phyloP scores from a whole-genome alignment of 2,113 vertebrate species.

The Anser cygnoides region DNA sequence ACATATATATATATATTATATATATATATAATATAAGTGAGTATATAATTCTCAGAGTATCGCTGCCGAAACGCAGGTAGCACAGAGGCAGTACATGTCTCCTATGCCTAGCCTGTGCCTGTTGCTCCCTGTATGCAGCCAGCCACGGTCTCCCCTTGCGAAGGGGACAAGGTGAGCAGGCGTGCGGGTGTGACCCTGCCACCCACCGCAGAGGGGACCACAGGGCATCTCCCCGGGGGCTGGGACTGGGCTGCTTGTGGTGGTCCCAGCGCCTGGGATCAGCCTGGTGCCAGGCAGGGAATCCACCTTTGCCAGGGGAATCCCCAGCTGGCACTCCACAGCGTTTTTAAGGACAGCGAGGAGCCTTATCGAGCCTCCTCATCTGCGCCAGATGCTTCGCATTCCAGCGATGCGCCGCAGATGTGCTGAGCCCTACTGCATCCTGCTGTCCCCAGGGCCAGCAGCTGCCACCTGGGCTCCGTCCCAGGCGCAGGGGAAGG shows the following conservation, averaged over 20 bases:
- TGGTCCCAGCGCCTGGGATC: background rate
- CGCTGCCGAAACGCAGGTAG: rapidly evolving
- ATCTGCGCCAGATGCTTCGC: conserved; percentile 55
- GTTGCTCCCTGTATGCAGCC: background rate
- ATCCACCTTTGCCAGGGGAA: conserved; percentile 45
- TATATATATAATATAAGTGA: background rate
- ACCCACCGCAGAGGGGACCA: background rate
- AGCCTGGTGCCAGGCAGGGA: background rate
- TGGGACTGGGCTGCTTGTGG: background rate
- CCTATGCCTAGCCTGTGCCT: too few relatives aligned
- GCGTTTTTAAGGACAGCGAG: conserved; percentile 50
- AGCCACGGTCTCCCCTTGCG: background rate
- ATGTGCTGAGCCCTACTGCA: background rate
- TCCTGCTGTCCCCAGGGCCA: background rate
- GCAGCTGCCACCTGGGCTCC: background rate
- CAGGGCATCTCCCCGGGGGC: background rate
- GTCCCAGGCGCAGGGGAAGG: background rate
- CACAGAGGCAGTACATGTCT: rapidly evolving
- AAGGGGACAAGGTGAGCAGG: background rate
- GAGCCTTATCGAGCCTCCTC: background rate
- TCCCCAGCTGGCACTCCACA: conserved; percentile 38
- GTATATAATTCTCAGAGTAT: rapidly evolving
- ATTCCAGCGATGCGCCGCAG: background rate
- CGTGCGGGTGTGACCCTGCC: rapidly evolving
- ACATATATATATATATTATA: too few relatives aligned